Evolutionary conservation across 92 coral and sea anemone species (phyloP).

Genomic region (Palythoa grandis): DNA sequence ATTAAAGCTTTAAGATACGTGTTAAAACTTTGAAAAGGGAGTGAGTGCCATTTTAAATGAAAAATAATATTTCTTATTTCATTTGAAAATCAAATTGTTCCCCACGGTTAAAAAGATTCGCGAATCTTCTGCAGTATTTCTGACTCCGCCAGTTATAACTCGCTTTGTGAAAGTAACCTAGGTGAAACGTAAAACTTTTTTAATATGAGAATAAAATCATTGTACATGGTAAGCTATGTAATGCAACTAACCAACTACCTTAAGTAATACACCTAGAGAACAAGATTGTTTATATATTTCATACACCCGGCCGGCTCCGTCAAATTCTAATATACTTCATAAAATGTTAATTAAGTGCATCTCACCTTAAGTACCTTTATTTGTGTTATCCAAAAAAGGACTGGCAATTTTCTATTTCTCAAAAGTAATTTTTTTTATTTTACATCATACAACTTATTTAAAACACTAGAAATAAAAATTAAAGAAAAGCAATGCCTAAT

Average conservation of each 20-base stretch:
- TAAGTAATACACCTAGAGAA: background rate
- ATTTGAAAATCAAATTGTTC: slow-evolving; percentile 1
- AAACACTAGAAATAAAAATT: background rate
- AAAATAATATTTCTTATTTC: background rate
- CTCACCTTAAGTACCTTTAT: background rate
- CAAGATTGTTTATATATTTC: background rate
- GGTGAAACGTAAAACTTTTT: background rate
- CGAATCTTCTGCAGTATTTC: background rate
- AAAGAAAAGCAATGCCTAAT: too few relatives aligned
- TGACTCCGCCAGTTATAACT: background rate
- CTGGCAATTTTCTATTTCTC: background rate
- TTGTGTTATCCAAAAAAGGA: background rate
- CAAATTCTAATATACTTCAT: background rate
- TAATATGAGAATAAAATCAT: too few relatives aligned
- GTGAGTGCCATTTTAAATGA: background rate
- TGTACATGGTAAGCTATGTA: background rate
- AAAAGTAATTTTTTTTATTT: background rate
- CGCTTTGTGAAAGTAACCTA: background rate
- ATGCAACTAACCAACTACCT: background rate
- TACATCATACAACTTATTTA: background rate
- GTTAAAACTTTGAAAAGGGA: background rate
- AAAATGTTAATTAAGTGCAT: background rate
- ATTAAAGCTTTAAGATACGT: background rate
- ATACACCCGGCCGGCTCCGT: background rate
- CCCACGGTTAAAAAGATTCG: background rate